Conservation (phyloP, 2,113 vertebrate species). For the Indicator maculatus region DNA sequence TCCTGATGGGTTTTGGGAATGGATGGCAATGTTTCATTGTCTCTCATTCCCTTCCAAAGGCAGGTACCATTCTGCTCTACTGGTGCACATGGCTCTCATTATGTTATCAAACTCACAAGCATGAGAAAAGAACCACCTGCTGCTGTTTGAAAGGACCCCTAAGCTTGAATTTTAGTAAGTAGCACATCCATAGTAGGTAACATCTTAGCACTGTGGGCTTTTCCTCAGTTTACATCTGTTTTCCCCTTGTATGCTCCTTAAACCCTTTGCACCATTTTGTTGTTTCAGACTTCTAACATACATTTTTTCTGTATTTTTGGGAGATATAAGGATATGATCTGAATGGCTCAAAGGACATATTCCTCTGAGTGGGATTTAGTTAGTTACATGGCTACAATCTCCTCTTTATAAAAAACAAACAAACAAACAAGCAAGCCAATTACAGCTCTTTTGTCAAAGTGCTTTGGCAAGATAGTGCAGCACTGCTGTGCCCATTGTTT, state of each 20-base stretch:
- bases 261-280: background rate
- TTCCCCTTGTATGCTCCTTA: background rate
- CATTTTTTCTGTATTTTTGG: background rate
- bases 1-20: constrained; percentile 7
- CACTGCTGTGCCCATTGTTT: background rate
- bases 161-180: constrained; percentile 42
- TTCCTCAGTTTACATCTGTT: background rate
- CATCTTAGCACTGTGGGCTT: background rate
- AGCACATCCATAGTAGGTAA: background rate
- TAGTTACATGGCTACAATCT: background rate
- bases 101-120: background rate
- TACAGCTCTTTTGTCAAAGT: background rate
- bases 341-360: background rate
- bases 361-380: background rate
- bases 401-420: background rate
- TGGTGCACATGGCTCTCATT: background rate
- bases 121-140: background rate
- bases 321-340: background rate
- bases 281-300: background rate
- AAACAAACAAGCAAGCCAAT: background rate
- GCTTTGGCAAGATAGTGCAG: background rate
- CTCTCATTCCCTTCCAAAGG: background rate
- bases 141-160: background rate
- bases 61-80: constrained; percentile 2
- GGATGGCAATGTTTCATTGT: background rate